phyloP scores from a whole-genome alignment of 2,797 vertebrate species.

The Lutjanus campechanus region DNA sequence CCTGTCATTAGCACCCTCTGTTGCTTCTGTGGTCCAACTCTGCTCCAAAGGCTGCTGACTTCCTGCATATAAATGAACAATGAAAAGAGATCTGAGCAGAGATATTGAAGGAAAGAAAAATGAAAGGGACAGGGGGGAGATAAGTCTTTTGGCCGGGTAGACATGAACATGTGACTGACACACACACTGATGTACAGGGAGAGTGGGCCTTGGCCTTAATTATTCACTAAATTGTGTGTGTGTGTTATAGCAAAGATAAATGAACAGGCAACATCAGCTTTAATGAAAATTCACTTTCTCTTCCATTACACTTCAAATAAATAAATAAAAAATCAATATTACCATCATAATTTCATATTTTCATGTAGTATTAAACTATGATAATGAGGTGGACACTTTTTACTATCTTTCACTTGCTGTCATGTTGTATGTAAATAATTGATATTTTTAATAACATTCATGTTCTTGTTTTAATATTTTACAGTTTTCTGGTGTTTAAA shows the following conservation, averaged over 20 bases:
- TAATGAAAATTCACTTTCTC: neutral
- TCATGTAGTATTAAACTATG: neutral
- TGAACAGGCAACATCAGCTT: neutral
- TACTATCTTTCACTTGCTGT: neutral
- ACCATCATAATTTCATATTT: neutral
- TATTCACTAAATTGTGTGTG: slow-evolving; percentile 13
- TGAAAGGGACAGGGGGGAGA: neutral
- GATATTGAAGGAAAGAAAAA: slow-evolving; percentile 20
- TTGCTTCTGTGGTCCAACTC: slow-evolving; percentile 59
- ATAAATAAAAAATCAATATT: neutral
- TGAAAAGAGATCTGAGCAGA: slow-evolving; percentile 30
- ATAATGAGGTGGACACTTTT: neutral
- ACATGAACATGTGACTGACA: slow-evolving; percentile 3
- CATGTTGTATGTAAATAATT: neutral
- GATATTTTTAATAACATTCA: neutral
- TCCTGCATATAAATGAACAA: slow-evolving; percentile 65
- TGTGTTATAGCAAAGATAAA: slow-evolving; percentile 15
- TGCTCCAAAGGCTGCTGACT: slow-evolving; percentile 59
- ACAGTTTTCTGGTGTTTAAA: neutral
- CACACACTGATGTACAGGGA: neutral
- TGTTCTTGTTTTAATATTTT: neutral
- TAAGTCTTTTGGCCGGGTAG: slow-evolving; percentile 3
- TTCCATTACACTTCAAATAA: neutral
- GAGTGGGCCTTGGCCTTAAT: slow-evolving; percentile 1
- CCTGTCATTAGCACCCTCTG: slow-evolving; percentile 55